Evolutionary conservation across 2,113 vertebrate species (phyloP), one percentile per base, ranked within the genome.

Genomic region (Esox niger): DNA sequence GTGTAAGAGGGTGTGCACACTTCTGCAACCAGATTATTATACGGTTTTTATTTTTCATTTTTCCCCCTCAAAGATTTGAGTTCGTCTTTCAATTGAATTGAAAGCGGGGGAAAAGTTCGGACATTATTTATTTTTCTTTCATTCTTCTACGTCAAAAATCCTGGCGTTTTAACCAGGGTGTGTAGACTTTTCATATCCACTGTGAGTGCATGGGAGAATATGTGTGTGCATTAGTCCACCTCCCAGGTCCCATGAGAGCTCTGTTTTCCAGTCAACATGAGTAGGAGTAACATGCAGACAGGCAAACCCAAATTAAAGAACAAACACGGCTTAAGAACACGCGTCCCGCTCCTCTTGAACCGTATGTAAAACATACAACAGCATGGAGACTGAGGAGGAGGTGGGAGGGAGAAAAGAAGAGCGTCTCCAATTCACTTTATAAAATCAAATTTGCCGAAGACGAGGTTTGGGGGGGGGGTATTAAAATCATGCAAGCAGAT

Each of bases 401-500:
- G 61, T 7, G 11, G 64, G 26, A 76, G 73, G 56, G 76, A 78
- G 63, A 25, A 68, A 71, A 68, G 76, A 83, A 31, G 73, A 82
- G 84, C 81, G 67, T 86, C 78, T 79, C 76, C 78, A 90, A 90
- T n/a, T 90, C 52, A 70, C 69, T n/a, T n/a, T n/a, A 79, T 47
- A 74, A 65, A 70, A 77, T 78, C 74, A 76, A 76, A 87, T 88
- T n/a, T 23, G 88, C 82, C 54, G 75, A 78, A 61, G 71, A 68
- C 68, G 74, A 81, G 79, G 52, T 49, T 62, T 62, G 21, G 58
- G 31, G 54, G 35, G 70, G 66, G 82, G 87, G 89, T 85, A 85
- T 89, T 86, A 74, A 88, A 87, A 87, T 77, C 82, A 85, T 84
- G 70, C 76, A 43, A 84, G 78, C 83, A 80, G 80, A 84, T 82